Evolutionary conservation across 2,888 invertebrate genomes (phyloP), one percentile per base, ranked within the genome.

Genomic region (Timema podura): DNA sequence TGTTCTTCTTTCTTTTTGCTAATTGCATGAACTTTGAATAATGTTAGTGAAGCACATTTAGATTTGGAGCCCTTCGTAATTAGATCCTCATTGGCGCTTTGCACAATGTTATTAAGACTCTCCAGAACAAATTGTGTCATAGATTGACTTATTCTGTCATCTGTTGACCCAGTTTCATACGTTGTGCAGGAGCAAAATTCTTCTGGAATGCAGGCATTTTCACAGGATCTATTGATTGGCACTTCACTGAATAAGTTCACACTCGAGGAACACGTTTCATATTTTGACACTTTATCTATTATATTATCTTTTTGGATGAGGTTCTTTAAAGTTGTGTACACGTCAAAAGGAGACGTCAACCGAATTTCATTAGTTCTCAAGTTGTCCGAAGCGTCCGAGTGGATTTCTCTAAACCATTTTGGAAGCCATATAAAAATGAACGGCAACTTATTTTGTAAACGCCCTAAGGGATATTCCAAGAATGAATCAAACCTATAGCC

Each of bases 381-480:
- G 67, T 73, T 72, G 5, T 71, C 68, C 47, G 74, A 73, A 73
- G 75, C 75, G 6, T 72, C 69, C 0, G 74, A 73, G 65, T 73
- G 64, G 48, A 70, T 66, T 65, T 69, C 61, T 15, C 54, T 64
- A 6, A 76, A 69, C 64, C 69, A 68, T 9, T 73, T 73, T 6
- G 77, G 77, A 5, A 77, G 30, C 13, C 76, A 73, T 9, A 77
- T 65, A 67, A 71, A 75, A 61, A 77, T 75, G 65, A 76, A 76
- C 1, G 77, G 77, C 15, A 77, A 68, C 66, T 75, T 74, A 65
- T 76, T 76, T 71, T 77, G 77, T 59, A 76, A 74, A 64, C 74
- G 76, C 9, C 77, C 77, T 5, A 76, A 65, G 61, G 76, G 76
- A 0, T 77, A 77, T 64, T 75, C 74, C 11, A 76, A 71, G 65